Conservation (phyloP, 2,797 vertebrate species). For the Malacoctenus gilli region DNA sequence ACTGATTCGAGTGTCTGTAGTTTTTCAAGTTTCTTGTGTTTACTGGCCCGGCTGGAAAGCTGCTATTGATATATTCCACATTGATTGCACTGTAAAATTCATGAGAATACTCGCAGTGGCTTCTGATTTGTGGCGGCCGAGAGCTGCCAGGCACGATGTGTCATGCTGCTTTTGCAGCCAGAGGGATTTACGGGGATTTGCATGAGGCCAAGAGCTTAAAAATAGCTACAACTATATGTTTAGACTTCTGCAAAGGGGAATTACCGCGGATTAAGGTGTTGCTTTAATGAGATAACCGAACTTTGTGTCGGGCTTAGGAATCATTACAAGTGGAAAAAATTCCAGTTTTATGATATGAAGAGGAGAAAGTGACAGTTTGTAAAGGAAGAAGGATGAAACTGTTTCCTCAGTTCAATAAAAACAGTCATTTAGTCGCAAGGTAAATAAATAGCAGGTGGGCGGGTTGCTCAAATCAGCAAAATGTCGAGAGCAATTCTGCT, state of each 20-base stretch:
- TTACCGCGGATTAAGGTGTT: not conserved
- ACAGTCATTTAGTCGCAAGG: constrained; percentile 8
- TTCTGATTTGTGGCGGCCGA: constrained; percentile 64
- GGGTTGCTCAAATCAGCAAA: constrained; percentile 16
- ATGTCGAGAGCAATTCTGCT: constrained; percentile 21
- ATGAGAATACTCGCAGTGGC: constrained; percentile 41
- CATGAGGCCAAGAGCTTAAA: constrained; percentile 51
- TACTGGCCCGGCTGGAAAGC: constrained; percentile 16
- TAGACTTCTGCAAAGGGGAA: constrained; percentile 6
- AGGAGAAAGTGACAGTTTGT: not conserved
- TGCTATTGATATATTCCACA: constrained; percentile 23
- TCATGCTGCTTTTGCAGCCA: constrained; percentile 54
- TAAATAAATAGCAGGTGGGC: constrained; percentile 27
- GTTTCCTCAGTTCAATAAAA: not conserved
- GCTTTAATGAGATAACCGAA: constrained; percentile 3
- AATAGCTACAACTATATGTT: constrained; percentile 44
- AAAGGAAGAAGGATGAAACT: not conserved
- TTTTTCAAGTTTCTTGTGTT: not conserved
- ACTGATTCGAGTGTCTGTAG: not conserved
- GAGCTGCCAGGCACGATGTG: constrained; percentile 59
- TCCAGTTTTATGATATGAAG: no score
- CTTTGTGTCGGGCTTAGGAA: no score
- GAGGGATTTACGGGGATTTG: constrained; percentile 55
- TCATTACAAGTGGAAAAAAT: no score
- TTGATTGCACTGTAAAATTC: constrained; percentile 57